These are phyloP conservation scores for Trididemnum clinides DNA, from an alignment of 23 tunicate genomes.

Conservation along the genomic window DNA sequence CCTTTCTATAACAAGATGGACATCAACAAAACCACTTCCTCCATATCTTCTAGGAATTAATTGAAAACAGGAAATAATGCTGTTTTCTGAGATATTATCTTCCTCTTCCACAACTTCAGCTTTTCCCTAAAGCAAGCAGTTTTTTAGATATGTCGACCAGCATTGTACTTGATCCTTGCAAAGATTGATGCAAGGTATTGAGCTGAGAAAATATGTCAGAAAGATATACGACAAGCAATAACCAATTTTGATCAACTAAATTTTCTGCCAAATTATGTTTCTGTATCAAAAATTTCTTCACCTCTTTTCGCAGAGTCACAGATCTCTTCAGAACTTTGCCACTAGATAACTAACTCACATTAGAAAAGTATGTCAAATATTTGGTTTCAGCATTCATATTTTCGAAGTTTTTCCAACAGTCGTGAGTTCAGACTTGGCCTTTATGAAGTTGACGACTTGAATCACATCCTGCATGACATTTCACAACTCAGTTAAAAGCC, in stretches of 20 bases:
- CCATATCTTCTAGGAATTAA: no score
- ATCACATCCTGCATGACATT: no score
- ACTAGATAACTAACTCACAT: not conserved
- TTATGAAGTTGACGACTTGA: not conserved
- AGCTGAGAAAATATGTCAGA: not conserved
- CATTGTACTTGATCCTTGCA: not conserved
- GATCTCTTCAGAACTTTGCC: no score
- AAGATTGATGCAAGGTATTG: not conserved
- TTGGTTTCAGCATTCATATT: not conserved
- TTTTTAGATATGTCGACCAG: not conserved
- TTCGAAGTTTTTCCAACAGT: not conserved
- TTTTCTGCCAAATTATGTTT: not conserved
- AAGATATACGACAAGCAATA: not conserved
- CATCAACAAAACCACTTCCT: no score
- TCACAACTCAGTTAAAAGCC: no score
- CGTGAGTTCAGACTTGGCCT: not conserved
- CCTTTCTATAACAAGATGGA: no score
- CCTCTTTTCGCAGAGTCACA: not conserved
- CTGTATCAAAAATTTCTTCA: not conserved
- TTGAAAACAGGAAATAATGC: no score
- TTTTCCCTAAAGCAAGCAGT: no score
- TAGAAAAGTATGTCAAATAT: not conserved
- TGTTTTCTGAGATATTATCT: no score
- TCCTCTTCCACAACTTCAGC: no score
- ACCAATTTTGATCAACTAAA: not conserved